A percentile compares a stretch with the other conserved stretches of the same genome.
These are phyloP conservation scores for Dicaeum eximium DNA, from an alignment of 2,113 vertebrate species.

Conservation along the genomic window DNA sequence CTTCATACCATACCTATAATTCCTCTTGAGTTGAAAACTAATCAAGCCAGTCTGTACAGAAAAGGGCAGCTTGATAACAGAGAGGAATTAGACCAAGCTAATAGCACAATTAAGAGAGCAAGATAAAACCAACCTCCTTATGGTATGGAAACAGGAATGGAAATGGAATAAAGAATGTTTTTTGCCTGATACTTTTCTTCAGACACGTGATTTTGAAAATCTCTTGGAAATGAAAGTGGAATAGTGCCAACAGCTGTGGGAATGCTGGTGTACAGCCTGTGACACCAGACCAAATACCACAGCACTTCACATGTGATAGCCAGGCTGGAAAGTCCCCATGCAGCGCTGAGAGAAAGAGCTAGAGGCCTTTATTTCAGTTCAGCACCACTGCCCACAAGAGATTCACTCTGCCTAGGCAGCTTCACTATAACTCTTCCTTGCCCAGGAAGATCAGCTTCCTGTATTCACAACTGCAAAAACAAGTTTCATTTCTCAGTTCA, in stretches of 20 bases:
- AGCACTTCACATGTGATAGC: rapidly evolving
- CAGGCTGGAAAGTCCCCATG: not conserved
- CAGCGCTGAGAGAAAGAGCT: not conserved
- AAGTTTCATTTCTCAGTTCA: not conserved
- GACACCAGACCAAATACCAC: not conserved
- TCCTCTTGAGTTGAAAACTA: not conserved
- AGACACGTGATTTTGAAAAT: not conserved
- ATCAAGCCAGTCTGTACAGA: not conserved
- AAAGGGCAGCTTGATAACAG: not conserved
- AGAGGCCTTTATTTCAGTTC: not conserved
- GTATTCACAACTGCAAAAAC: not conserved
- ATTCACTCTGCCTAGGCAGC: not conserved
- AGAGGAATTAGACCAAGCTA: not conserved
- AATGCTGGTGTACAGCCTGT: not conserved
- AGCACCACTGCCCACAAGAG: not conserved
- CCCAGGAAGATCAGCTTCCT: not conserved
- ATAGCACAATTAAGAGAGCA: not conserved
- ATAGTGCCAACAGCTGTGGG: not conserved
- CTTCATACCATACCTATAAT: not conserved
- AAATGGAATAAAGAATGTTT: not conserved
- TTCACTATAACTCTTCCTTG: not conserved
- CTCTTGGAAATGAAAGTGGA: not conserved
- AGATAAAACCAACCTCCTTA: not conserved
- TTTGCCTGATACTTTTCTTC: not conserved
- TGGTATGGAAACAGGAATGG: not conserved